Conservation (phyloP, 2,888 invertebrate genomes). For the Polyploca ridens region DNA sequence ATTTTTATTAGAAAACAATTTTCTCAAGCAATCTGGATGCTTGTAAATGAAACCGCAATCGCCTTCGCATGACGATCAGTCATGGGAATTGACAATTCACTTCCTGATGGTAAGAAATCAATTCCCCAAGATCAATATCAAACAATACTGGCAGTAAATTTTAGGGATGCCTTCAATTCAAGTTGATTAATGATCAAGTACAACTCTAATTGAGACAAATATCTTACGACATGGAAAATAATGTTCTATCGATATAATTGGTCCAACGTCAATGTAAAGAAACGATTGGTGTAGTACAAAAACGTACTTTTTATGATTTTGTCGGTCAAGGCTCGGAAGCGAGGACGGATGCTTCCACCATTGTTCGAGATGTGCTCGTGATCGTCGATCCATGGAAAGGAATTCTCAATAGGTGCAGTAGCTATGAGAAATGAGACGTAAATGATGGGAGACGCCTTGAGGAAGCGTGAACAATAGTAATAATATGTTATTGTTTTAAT, state of each 20-base stretch:
- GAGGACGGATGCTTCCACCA: slow-evolving; percentile 54
- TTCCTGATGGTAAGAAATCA: slow-evolving; percentile 48
- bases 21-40: slow-evolving; percentile 21
- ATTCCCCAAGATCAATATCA: slow-evolving; percentile 27
- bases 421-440: slow-evolving; percentile 23
- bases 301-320: slow-evolving; percentile 28
- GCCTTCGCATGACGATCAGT: slow-evolving; percentile 47
- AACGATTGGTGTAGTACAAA: slow-evolving; percentile 20
- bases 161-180: neutral
- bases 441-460: neutral
- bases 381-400: slow-evolving; percentile 51
- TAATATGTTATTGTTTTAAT: slow-evolving; percentile 2
- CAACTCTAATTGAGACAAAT: neutral
- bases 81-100: slow-evolving; percentile 43
- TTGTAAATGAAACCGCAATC: slow-evolving; percentile 35
- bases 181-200: neutral
- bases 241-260: neutral
- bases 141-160: slow-evolving; percentile 18
- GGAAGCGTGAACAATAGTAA: neutral
- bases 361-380: slow-evolving; percentile 53
- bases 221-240: neutral
- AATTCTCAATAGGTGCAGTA: slow-evolving; percentile 47
- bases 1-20: slow-evolving; percentile 29
- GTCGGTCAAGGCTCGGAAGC: slow-evolving; percentile 57
- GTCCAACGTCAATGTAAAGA: neutral